phyloP scores from a whole-genome alignment of 2,888 invertebrate genomes.

The Tromatobia lineatoria region DNA sequence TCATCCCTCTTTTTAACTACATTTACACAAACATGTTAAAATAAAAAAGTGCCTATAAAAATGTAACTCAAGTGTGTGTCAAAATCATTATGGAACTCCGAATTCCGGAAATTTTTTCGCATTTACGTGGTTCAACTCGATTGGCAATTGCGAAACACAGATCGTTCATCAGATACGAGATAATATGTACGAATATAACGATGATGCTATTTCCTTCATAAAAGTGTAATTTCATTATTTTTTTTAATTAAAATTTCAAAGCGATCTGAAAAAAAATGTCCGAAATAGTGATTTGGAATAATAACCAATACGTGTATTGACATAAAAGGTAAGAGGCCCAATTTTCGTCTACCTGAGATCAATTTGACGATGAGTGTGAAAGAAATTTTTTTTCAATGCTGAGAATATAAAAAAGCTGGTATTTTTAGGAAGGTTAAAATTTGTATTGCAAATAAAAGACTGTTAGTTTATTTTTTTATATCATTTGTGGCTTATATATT shows the following conservation, averaged over 20 bases:
- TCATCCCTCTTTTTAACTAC: not conserved
- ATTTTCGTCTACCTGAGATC: too few species aligned
- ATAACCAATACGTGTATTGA: too few species aligned
- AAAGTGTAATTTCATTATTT: not conserved
- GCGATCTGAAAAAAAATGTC: not conserved
- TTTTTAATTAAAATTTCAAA: not conserved
- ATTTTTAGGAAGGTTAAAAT: too few species aligned
- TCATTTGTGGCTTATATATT: too few species aligned
- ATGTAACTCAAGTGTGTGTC: not conserved
- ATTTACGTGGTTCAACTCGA: not conserved
- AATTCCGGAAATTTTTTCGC: not conserved
- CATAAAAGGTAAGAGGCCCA: too few species aligned
- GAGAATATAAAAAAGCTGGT: too few species aligned
- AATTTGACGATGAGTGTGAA: too few species aligned
- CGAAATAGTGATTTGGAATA: too few species aligned
- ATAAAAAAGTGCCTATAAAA: not conserved
- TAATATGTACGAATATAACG: conserved; percentile 15
- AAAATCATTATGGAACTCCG: not conserved
- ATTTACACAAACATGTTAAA: not conserved
- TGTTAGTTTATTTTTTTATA: too few species aligned
- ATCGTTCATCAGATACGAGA: not conserved
- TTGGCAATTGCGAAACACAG: not conserved
- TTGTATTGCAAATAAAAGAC: too few species aligned
- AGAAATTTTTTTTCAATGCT: too few species aligned
- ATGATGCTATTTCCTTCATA: not conserved